Conservation (phyloP, 2,113 vertebrate species). For the Picathartes gymnocephalus region DNA sequence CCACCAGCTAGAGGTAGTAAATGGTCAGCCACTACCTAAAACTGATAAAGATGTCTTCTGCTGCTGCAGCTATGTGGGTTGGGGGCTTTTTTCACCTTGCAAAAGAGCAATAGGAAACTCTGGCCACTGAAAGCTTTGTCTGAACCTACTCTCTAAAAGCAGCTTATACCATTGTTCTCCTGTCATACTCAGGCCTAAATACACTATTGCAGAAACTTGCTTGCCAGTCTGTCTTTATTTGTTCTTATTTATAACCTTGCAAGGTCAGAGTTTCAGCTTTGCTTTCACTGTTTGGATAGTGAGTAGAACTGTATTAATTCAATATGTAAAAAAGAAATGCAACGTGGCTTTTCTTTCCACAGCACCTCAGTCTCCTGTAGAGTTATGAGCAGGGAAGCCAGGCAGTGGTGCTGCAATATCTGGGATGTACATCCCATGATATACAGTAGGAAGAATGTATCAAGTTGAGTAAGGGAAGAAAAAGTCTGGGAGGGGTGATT, state of each 20-base stretch:
- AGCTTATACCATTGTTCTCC: not conserved
- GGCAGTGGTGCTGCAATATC: not conserved
- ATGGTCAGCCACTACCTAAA: not conserved
- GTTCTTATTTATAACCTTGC: not conserved
- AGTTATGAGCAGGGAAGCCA: not conserved
- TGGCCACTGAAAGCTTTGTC: not conserved
- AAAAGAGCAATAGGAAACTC: not conserved
- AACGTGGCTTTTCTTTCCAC: not conserved
- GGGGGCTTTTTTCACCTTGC: accelerated
- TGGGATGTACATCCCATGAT: not conserved
- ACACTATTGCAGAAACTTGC: not conserved
- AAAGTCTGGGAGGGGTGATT: not conserved
- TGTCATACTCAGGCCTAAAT: not conserved
- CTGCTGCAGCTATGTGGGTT: not conserved
- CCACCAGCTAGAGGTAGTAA: not conserved
- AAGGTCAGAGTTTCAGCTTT: slow-evolving; percentile 3
- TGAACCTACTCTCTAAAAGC: not conserved
- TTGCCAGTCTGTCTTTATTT: not conserved
- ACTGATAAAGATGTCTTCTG: not conserved
- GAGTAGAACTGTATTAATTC: not conserved
- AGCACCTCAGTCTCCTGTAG: not conserved
- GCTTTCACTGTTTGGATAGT: not conserved
- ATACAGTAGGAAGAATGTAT: not conserved
- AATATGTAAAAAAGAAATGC: not conserved
- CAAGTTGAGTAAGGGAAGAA: not conserved